Evolutionary conservation across 35 echinoderm and acorn worm genomes (phyloP), one percentile per base, ranked within the genome.

Genomic region (Patiria miniata): DNA sequence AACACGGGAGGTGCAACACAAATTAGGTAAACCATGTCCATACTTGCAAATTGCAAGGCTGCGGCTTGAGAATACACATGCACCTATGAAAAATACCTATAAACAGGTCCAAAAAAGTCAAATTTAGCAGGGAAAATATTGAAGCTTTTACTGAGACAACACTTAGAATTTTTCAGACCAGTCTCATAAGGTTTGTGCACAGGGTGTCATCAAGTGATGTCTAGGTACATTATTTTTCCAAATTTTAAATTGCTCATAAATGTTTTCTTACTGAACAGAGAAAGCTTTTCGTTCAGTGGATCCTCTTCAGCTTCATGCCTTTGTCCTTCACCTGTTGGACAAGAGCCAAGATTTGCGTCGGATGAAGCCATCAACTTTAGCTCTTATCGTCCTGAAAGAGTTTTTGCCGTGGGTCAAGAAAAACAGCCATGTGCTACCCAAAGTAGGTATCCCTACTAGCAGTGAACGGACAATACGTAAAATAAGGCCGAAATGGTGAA

Each of bases 331-430:
- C 29, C 40, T 78, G 17, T 34, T 90, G 36, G 88, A 90, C 28
- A 61, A 83, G 26, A 90, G 88, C 39, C 44, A 82, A 50, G 88
- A 90, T 42, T 39, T 90, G 18, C 58, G 81, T 21, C 82, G 81
- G 61, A 90, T 69, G 61, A 90, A 90, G 50, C 81, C 61, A 3
- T 81, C 82, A n/a, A 59, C 88, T 54, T 39, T 90, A 5, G 88
- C 39, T 21, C 10, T 90, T 29, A 15, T 83, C 2, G 33, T 90
- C 39, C 61, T 90, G 14, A 73, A 47, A 68, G 53, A 84, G 81
- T 90, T 90, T 77, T 80, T 78, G 2, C 6, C 39, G n/a, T 77
- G 81, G 88, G 50, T 61, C 1, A 28, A 83, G 2, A 39, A 26
- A 32, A 53, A 84, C 2, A 53, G 52, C 37, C 55, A 65, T 33